These are phyloP conservation scores for Nannoperca obscura DNA, from an alignment of 2,797 vertebrate genomes.

Conservation along the genomic window DNA sequence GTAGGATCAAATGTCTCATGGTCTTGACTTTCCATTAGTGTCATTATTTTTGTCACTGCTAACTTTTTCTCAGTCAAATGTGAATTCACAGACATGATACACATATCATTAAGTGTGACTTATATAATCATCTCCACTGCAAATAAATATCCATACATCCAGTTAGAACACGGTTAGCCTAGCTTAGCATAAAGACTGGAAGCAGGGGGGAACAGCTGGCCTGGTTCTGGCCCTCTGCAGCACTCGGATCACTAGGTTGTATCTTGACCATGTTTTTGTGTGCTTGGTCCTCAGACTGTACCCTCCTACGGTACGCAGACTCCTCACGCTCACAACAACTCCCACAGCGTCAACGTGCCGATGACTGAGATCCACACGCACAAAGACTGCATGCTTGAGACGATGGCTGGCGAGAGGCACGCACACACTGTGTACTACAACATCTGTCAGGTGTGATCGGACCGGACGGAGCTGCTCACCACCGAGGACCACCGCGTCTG, in stretches of 20 bases:
- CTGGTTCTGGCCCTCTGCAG: no score
- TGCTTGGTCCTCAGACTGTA: slow-evolving; percentile 59
- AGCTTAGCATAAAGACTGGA: background rate
- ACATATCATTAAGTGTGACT: no score
- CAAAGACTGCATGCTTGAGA: slow-evolving; percentile 79
- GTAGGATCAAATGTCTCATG: background rate
- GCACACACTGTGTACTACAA: slow-evolving; percentile 87
- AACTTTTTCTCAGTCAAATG: background rate
- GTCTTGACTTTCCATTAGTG: background rate
- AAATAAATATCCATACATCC: no score
- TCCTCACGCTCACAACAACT: slow-evolving; percentile 46
- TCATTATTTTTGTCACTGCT: background rate
- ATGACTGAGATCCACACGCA: slow-evolving; percentile 78
- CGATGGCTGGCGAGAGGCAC: slow-evolving; percentile 64
- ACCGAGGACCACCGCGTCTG: background rate
- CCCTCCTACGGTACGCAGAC: slow-evolving; percentile 74
- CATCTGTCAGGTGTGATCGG: slow-evolving; percentile 89
- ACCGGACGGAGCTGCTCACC: background rate
- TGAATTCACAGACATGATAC: no score
- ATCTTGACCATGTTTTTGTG: background rate
- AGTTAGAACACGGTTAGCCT: background rate
- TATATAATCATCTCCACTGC: no score
- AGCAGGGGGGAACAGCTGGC: background rate
- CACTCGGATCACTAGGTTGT: no score
- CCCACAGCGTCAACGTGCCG: slow-evolving; percentile 72